phyloP scores from a whole-genome alignment of 2,113 vertebrate species.

The Stegostoma tigrinum region DNA sequence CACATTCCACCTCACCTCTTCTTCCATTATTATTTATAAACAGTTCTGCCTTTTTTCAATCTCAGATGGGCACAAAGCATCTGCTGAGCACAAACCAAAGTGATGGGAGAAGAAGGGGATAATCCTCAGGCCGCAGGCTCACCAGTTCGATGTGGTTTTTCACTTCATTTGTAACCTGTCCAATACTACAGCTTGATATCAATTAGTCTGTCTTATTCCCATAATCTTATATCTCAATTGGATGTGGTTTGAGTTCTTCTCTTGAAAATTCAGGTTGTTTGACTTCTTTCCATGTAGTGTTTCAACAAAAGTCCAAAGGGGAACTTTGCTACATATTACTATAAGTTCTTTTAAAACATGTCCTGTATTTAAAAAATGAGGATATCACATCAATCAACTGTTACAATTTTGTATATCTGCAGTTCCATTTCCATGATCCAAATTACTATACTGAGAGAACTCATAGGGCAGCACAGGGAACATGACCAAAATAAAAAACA shows the following conservation, averaged over 20 bases:
- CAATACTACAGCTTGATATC: not conserved
- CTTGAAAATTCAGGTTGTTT: not conserved
- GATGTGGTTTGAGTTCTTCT: not conserved
- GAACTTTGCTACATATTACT: constrained; percentile 21
- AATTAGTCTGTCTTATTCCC: not conserved
- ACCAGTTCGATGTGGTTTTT: not conserved
- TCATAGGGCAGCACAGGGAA: not conserved
- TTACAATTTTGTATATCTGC: not conserved
- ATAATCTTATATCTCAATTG: not conserved
- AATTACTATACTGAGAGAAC: not conserved
- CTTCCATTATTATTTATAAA: not conserved
- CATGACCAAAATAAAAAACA: constrained; percentile 16
- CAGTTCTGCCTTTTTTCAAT: constrained; percentile 11
- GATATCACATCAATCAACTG: not conserved
- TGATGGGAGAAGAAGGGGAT: not conserved
- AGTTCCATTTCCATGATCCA: not conserved
- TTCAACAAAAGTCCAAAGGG: not conserved
- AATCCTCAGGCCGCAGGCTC: not conserved
- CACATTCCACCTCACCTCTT: not conserved
- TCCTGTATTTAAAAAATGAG: constrained; percentile 6
- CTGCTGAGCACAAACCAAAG: not conserved
- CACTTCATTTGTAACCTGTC: not conserved
- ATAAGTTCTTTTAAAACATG: not conserved
- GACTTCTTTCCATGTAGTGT: constrained; percentile 17
- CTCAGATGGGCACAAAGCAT: not conserved